phyloP scores from a whole-genome alignment of 2,113 vertebrate genomes.

The Chamaea fasciata region DNA sequence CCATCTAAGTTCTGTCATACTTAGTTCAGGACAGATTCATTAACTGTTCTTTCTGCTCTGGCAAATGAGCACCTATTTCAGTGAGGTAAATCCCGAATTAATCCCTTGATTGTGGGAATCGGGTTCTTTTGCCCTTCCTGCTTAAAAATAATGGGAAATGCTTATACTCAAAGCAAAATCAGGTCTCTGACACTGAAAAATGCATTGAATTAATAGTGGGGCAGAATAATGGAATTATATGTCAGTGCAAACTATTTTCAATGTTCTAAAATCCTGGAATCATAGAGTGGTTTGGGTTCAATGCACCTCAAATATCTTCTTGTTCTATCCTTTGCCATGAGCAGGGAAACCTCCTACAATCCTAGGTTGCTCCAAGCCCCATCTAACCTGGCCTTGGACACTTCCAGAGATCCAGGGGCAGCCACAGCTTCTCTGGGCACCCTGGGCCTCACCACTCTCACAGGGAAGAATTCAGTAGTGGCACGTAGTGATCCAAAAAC shows the following conservation, averaged over 20 bases:
- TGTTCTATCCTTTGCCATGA: rapidly evolving
- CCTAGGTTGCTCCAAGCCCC: not conserved
- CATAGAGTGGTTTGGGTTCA: not conserved
- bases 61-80: not conserved
- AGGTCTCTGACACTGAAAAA: not conserved
- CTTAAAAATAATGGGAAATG: not conserved
- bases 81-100: not conserved
- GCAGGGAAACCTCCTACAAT: not conserved
- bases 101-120: not conserved
- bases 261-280: not conserved
- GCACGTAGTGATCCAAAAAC: rapidly evolving
- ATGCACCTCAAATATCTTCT: not conserved
- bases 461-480: not conserved
- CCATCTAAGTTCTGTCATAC: not conserved
- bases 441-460: rapidly evolving
- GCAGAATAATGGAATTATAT: not conserved
- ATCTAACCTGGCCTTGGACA: rapidly evolving
- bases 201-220: not conserved
- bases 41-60: not conserved
- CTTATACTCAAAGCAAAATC: not conserved
- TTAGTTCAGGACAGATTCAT: not conserved
- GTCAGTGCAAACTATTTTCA: not conserved
- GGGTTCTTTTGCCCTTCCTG: not conserved
- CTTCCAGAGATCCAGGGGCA: not conserved
- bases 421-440: not conserved